Base-by-base conservation (phyloP, 2,113 vertebrate species). In the Anolis sagrei region DNA sequence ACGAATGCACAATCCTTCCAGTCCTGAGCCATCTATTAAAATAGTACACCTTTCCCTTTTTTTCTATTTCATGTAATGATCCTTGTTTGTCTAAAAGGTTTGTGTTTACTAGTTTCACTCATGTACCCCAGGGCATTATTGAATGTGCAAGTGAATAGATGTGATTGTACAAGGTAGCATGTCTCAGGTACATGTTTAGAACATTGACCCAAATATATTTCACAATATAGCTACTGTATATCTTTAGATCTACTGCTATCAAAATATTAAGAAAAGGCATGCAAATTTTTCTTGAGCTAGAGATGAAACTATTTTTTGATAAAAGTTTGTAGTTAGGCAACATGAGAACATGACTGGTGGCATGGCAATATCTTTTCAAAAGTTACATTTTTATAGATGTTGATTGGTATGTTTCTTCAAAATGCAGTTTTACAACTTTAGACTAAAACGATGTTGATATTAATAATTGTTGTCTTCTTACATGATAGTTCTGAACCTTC, bases 401-500 rank as follows among this genome's bases (percentile, higher is more conserved):
- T 61, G n/a, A 4, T 79, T 54, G 21, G 23, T 79, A 36, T 79
- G 51, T 61, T 72, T 73, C 25, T 27, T 32, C 23, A 83, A 82
- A 48, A 36, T 48, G 4, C 3, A 18, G 7, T 64, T 49, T 34
- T 73, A 62, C 2, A 23, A 27, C 19, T 70, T 10, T 84, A 62
- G 8, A 78, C n/a, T 83, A 48, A 81, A 36, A 76, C 69, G 18
- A 1, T 32, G 7, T 49, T 83, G 84, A 73, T 76, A 2, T 44
- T 44, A 44, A 44, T 44, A 44, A 44, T 82, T 78, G 76, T 84
- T 76, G 39, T 75, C 23, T 0, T 3, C 2, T 0, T 70, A 0
- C 0, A 0, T 18, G 0, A 0, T 78, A 95, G 96, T 78, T 96
- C 95, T 84, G 95, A 96, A 48, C 83, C 83, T 2, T 96, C 95